Evolutionary conservation across 2,113 vertebrate genomes (phyloP), one percentile per base, ranked within the genome.

Genomic region (Crotophaga sulcirostris): DNA sequence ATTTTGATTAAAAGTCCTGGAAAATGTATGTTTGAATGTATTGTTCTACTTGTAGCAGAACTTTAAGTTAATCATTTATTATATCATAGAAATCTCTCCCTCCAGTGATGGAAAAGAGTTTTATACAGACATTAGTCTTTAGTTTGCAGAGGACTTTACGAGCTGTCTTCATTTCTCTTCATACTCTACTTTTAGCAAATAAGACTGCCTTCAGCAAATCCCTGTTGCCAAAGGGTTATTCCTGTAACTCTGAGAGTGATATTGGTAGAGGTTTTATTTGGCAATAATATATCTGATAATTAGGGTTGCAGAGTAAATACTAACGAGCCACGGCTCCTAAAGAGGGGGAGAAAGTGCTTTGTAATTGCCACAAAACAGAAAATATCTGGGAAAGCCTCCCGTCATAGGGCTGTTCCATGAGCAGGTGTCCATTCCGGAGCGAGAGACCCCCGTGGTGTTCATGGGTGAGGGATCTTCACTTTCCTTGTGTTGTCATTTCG

Each of bases 31-130:
- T 97, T 93, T 97, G 97, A 98, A 97, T 98, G 98, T 98, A 97
- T 95, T 97, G 97, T 97, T 97, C 96, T 97, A 97, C 95, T 97
- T 97, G 96, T 97, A 98, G 97, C 95, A 97, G 95, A 97, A 97
- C 95, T 95, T 95, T 97, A 97, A 97, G 90, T 96, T 96, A 95
- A 97, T 97, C 96, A 84, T 97, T 95, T 97, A 87, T 95, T 86
- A 87, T 96, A 86, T 95, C 89, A 85, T 97, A 95, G 96, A 97
- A 93, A 84, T 86, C 94, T 96, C 93, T 96, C 86, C 96, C 94
- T 96, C 72, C 92, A 77, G 82, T 45, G 76, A 91, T 76, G 81
- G 87, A 97, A n/a, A 96, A 97, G 92, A 96, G 95, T 97, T 97
- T 96, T 97, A 97, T 97, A 96, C 97, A 92, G 93, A 90, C 90